Evolutionary conservation across 1,140 invertebrate species (phyloP), one percentile per base, ranked within the genome.

Genomic region (Venturia canescens): DNA sequence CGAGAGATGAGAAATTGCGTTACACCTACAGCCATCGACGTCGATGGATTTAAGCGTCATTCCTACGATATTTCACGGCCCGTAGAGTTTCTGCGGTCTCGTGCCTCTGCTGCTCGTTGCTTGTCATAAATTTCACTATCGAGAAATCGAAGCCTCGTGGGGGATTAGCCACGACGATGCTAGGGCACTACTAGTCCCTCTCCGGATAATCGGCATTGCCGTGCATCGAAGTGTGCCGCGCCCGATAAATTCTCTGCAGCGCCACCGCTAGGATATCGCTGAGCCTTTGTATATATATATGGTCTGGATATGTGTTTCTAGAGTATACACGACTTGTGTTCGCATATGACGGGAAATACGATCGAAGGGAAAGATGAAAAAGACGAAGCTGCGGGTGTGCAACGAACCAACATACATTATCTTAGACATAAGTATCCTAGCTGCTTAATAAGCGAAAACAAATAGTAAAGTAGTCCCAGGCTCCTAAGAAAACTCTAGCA

Each of bases 141-240:
- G 75, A 66, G 75, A 77, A 77, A 77, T 77, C 75, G 75, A 77
- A 77, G 75, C 57, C 75, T 77, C 60, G 21, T 63, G 75, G 57
- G 66, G 48, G 75, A 66, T 66, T 77, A 66, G 75, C 75, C 75
- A 63, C 60, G 27, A 53, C 44, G 44, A 53, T 2, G 53, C 27
- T n/a, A 53, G 29, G 50, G 26, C 23, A 26, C 71, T 27, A 26
- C 13, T 5, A 26, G 44, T 23, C 3, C 27, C 18, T 77, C 53
- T n/a, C 57, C 13, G 75, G 27, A 34, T 77, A 77, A 66, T 77
- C 75, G 75, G 75, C 53, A 77, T 77, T 66, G 75, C 75, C 75
- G 75, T 77, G 75, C 75, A 77, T 44, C 60, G 26, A 63, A 77
- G 75, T 77, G 75, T 66, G 75, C 66, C 75, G 60, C 34, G 60